Evolutionary conservation across 2,888 invertebrate species (phyloP).

Genomic region (Beris morrisii): DNA sequence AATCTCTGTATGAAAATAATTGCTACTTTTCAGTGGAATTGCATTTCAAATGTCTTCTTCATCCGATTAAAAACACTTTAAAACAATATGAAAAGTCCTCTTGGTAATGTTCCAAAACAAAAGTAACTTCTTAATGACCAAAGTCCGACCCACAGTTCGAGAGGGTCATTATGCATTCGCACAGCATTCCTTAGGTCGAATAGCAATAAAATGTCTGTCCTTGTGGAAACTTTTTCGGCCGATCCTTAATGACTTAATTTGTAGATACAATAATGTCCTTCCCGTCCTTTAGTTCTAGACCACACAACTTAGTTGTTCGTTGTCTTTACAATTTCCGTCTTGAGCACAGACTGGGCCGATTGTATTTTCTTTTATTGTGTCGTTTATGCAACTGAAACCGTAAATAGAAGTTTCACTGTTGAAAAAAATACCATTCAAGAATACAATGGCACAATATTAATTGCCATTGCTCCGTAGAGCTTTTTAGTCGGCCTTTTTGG

Average conservation of each 20-base stretch:
- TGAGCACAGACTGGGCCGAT: too few relatives aligned
- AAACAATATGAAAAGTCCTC: too few relatives aligned
- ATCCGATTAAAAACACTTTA: too few relatives aligned
- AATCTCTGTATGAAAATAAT: too few relatives aligned
- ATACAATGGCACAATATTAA: conserved; percentile 24
- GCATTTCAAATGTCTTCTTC: too few relatives aligned
- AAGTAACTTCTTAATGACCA: too few relatives aligned
- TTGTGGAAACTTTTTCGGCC: conserved; percentile 5
- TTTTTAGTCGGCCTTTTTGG: conserved; percentile 6
- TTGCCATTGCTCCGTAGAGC: conserved; percentile 26
- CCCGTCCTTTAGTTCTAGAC: conserved; percentile 9
- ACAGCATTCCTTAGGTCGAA: conserved; percentile 13
- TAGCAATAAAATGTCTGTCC: conserved; percentile 18
- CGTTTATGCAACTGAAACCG: conserved; percentile 20
- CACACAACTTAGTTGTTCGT: not conserved
- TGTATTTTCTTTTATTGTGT: not conserved
- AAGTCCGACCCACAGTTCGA: not conserved
- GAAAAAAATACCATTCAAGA: not conserved
- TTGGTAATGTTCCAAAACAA: too few relatives aligned
- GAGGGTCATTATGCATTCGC: conserved; percentile 6
- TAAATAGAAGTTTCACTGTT: not conserved
- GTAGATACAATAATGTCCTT: conserved; percentile 32
- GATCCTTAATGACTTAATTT: conserved; percentile 36
- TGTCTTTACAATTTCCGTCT: not conserved
- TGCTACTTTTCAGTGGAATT: too few relatives aligned